phyloP scores from a whole-genome alignment of 2,113 vertebrate species.

The Gymnarchus niloticus region DNA sequence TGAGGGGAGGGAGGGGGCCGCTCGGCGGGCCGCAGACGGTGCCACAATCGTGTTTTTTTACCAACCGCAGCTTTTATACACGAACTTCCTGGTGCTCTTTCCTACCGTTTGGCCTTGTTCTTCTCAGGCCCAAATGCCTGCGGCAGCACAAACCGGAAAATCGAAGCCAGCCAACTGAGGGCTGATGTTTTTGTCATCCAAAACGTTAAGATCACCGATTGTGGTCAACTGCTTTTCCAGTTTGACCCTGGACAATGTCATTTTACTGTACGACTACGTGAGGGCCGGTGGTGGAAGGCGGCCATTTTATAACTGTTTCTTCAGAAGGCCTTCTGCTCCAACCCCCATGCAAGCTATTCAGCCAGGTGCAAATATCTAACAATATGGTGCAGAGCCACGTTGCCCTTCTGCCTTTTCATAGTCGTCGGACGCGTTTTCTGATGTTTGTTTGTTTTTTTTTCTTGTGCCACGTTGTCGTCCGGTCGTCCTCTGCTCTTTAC shows the following conservation, averaged over 20 bases:
- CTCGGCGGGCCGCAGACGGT: neutral
- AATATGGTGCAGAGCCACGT: conserved; percentile 34
- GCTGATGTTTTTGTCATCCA: conserved; percentile 54
- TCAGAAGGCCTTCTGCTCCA: conserved; percentile 18
- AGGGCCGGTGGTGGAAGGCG: neutral
- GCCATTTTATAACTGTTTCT: conserved; percentile 10
- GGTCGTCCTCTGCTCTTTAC: conserved; percentile 11
- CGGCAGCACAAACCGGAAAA: conserved; percentile 43
- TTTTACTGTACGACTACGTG: conserved; percentile 47
- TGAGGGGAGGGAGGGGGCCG: neutral
- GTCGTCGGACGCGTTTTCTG: neutral
- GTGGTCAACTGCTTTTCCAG: conserved; percentile 42
- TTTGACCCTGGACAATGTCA: conserved; percentile 52
- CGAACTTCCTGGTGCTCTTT: conserved; percentile 61
- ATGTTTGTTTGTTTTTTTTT: conserved; percentile 15
- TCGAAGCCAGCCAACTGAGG: conserved; percentile 38
- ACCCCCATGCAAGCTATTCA: conserved; percentile 30
- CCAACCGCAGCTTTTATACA: conserved; percentile 41
- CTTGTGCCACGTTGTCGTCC: neutral
- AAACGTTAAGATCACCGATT: conserved; percentile 48
- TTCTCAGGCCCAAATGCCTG: conserved; percentile 39
- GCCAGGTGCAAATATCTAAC: conserved; percentile 36
- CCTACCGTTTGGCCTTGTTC: conserved; percentile 48
- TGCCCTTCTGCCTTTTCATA: conserved; percentile 24
- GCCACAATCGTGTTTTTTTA: conserved; percentile 30